These are phyloP conservation scores for Empidonax alnorum DNA, from an alignment of 2,113 vertebrate species.

Conservation along the genomic window DNA sequence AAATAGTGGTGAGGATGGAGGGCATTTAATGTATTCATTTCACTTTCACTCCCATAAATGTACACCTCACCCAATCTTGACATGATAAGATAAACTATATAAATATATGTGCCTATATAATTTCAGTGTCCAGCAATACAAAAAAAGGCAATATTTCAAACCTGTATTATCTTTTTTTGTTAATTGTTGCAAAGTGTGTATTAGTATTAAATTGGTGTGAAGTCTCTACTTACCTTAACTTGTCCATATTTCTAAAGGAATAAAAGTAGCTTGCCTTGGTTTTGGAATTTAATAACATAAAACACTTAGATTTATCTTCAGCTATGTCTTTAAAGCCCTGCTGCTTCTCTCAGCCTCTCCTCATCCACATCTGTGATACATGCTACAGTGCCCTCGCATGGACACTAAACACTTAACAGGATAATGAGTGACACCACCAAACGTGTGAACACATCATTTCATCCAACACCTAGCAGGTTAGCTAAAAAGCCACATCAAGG, in stretches of 20 bases:
- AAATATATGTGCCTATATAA: neutral
- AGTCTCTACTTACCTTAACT: neutral
- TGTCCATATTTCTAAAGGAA: neutral
- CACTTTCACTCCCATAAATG: neutral
- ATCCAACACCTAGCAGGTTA: neutral
- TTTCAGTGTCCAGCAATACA: neutral
- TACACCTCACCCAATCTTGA: neutral
- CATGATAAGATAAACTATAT: neutral
- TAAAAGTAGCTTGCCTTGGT: neutral
- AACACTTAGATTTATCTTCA: neutral
- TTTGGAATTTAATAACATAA: neutral
- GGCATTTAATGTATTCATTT: neutral
- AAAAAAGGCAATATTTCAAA: neutral
- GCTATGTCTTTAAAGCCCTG: neutral
- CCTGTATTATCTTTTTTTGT: neutral
- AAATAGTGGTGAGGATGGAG: rapidly evolving
- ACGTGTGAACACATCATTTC: rapidly evolving
- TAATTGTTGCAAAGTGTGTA: neutral
- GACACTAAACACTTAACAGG: constrained; percentile 22
- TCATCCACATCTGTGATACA: neutral
- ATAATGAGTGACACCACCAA: neutral
- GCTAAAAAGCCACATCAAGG: neutral
- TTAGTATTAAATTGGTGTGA: neutral
- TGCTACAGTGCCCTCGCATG: constrained; percentile 73
- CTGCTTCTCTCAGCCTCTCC: neutral